These are phyloP conservation scores for Tolmerus cingulatus DNA, from an alignment of 2,888 invertebrate species.

Conservation along the genomic window DNA sequence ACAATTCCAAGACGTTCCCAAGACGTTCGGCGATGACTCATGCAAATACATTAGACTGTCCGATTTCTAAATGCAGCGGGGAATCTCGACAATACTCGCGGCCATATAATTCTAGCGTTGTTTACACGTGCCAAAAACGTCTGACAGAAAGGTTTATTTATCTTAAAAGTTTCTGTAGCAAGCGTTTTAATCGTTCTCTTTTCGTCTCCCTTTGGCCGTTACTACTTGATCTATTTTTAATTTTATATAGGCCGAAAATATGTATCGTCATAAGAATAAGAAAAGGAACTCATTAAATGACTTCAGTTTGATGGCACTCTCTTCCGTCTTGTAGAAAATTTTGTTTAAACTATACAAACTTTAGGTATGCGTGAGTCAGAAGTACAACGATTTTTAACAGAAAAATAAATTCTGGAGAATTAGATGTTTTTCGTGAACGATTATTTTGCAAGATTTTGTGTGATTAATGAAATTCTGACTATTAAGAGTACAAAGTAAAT, in stretches of 20 bases:
- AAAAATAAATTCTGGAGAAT: neutral
- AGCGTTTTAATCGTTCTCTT: neutral
- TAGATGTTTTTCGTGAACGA: neutral
- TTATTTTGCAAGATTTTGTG: neutral
- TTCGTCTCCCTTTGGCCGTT: neutral
- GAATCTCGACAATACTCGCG: constrained; percentile 4
- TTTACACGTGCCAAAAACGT: constrained; percentile 39
- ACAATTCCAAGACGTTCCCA: neutral
- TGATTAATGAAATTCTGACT: neutral
- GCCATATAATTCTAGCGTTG: constrained; percentile 15
- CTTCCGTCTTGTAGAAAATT: constrained; percentile 12
- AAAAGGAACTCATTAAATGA: neutral
- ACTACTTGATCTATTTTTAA: constrained; percentile 8
- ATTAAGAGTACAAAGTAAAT: neutral
- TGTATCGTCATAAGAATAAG: neutral
- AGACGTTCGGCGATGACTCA: constrained; percentile 5
- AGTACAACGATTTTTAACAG: neutral
- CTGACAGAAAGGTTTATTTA: constrained; percentile 28
- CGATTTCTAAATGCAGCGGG: constrained; percentile 36
- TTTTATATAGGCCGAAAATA: constrained; percentile 7
- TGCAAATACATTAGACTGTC: neutral
- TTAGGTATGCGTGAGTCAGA: neutral
- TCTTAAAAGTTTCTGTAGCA: neutral
- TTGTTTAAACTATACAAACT: neutral
- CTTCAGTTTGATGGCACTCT: constrained; percentile 9